phyloP scores from a whole-genome alignment of 2,888 invertebrate species.

The Spisula solida region DNA sequence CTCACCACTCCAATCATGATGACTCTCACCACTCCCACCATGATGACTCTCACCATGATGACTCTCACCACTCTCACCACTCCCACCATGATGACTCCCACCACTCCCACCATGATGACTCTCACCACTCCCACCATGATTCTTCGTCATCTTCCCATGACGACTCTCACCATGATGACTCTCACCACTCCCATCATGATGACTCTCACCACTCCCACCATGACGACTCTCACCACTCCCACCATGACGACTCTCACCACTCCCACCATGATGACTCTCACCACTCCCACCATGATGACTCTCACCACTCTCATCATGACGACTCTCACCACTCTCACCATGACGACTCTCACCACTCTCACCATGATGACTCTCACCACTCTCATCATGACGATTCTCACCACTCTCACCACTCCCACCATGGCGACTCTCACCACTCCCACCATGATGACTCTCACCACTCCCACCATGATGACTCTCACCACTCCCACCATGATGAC shows the following conservation, averaged over 20 bases:
- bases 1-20: neutral
- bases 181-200: neutral
- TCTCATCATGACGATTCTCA: neutral
- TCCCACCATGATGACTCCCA: neutral
- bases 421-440: neutral
- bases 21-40: neutral
- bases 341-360: neutral
- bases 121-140: conserved; percentile 4
- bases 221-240: neutral
- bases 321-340: conserved; percentile 11
- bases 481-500: conserved; percentile 20
- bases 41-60: neutral
- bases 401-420: neutral
- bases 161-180: neutral
- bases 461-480: neutral
- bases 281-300: neutral
- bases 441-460: neutral
- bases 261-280: neutral
- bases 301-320: neutral
- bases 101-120: neutral
- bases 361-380: neutral
- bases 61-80: neutral
- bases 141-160: neutral
- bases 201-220: neutral
- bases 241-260: neutral